Percentiles rank a stretch among this genome's conserved stretches.
phyloP scores from a whole-genome alignment of 2,113 vertebrate genomes.

The Rhea pennata region DNA sequence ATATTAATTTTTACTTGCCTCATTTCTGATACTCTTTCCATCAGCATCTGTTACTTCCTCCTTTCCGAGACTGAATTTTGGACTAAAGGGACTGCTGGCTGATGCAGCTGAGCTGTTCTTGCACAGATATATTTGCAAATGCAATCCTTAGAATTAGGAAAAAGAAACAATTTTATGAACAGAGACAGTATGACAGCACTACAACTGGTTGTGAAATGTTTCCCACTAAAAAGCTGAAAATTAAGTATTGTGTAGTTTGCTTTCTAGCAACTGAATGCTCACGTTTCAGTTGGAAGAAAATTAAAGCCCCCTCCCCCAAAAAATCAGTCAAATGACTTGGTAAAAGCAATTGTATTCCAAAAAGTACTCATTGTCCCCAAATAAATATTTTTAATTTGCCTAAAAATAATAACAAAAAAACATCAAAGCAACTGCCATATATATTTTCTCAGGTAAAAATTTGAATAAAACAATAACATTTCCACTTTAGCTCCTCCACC shows the following conservation, averaged over 20 bases:
- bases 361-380: neutral
- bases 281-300: constrained; percentile 37
- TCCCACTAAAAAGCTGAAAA: constrained; percentile 53
- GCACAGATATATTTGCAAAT: constrained; percentile 33
- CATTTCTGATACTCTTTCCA: neutral
- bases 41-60: neutral
- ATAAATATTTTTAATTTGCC: neutral
- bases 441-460: neutral
- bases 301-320: neutral
- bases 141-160: constrained; percentile 30
- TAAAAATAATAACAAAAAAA: neutral
- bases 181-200: constrained; percentile 29
- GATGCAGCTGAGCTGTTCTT: neutral
- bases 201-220: constrained; percentile 32
- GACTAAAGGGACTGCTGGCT: neutral
- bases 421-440: neutral
- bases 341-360: neutral
- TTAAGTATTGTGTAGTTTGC: constrained; percentile 32
- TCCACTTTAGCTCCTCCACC: neutral
- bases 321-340: neutral
- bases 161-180: constrained; percentile 37
- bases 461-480: neutral
- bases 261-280: constrained; percentile 41
- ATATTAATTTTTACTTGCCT: neutral
- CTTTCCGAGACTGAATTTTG: neutral